phyloP scores from a whole-genome alignment of 2,797 vertebrate genomes.

The Danio tinwini region DNA sequence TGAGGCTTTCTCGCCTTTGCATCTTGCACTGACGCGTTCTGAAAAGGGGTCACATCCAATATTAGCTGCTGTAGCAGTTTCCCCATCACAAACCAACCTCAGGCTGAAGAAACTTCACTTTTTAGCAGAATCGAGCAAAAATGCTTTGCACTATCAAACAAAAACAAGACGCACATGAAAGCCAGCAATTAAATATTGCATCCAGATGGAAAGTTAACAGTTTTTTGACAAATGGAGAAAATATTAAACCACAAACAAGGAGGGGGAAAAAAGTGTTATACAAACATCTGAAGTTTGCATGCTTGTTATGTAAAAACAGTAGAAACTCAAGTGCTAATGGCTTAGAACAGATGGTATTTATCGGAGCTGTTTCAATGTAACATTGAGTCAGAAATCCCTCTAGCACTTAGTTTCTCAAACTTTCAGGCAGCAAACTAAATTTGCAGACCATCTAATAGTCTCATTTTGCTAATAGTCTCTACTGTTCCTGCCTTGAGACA shows the following conservation, averaged over 20 bases:
- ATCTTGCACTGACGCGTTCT: constrained; percentile 22
- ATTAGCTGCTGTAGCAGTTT: constrained; percentile 29
- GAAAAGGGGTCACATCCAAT: constrained; percentile 28
- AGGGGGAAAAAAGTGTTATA: not conserved
- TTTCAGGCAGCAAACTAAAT: not conserved
- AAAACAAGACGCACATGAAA: not conserved
- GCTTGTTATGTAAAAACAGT: not conserved
- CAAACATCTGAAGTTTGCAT: not conserved
- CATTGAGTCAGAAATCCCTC: constrained; percentile 12
- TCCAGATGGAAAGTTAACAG: not conserved
- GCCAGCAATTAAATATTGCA: not conserved
- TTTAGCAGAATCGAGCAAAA: constrained; percentile 10
- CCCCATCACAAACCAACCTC: not conserved
- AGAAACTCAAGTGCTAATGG: not conserved
- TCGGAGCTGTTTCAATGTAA: not conserved
- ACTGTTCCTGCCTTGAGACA: constrained; percentile 7
- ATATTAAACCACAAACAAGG: not conserved
- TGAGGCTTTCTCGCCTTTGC: constrained; percentile 10
- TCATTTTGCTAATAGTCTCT: constrained; percentile 9
- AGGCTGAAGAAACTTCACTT: constrained; percentile 4
- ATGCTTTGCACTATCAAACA: not conserved
- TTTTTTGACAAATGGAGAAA: not conserved
- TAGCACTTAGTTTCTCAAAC: not conserved
- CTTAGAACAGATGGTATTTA: constrained; percentile 1
- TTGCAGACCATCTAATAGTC: not conserved